Base-by-base conservation (phyloP, 2,888 invertebrate genomes). In the Aquatica leii region DNA sequence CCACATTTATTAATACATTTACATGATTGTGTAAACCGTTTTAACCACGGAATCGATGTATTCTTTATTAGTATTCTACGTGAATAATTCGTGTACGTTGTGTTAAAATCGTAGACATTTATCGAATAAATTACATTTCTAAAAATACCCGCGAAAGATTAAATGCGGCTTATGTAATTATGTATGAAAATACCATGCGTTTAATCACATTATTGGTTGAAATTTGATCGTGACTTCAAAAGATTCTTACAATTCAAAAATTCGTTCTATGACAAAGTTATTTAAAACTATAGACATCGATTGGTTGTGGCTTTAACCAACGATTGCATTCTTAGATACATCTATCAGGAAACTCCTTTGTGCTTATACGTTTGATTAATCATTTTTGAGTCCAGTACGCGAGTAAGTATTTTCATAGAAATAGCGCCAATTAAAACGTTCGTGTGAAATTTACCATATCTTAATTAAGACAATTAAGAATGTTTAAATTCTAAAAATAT, bases 61-160 rank as follows among this genome's bases (percentile, higher is more conserved):
- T 62, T 58, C 59, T 53, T 21, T 65, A 68, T 68, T 66, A 60
- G 46, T 66, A 68, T 68, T 61, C 68, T 53, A 61, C 53, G 58
- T 59, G 59, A 65, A 62, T 59, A 50, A 17, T 41, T 49, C 58
- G 40, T 62, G 62, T 62, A 55, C 64, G 67, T 67, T 67, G 65
- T 67, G 60, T 67, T 67, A 67, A 67, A 43, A 43, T 6, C 65
- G 60, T 59, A 59, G 65, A 67, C 69, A 58, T 53, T 54, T 55
- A 52, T 64, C 62, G 68, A 63, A 68, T 68, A 68, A 49, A 63
- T 68, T 68, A 66, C n/a, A n/a, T n/a, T n/a, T n/a, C n/a, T n/a
- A n/a, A n/a, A n/a, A n/a, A n/a, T n/a, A n/a, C n/a, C n/a, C n/a
- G n/a, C n/a, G n/a, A n/a, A n/a, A n/a, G n/a, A n/a, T n/a, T n/a